Conservation (phyloP, 2,113 vertebrate species). For the Fukomys damarensis region DNA sequence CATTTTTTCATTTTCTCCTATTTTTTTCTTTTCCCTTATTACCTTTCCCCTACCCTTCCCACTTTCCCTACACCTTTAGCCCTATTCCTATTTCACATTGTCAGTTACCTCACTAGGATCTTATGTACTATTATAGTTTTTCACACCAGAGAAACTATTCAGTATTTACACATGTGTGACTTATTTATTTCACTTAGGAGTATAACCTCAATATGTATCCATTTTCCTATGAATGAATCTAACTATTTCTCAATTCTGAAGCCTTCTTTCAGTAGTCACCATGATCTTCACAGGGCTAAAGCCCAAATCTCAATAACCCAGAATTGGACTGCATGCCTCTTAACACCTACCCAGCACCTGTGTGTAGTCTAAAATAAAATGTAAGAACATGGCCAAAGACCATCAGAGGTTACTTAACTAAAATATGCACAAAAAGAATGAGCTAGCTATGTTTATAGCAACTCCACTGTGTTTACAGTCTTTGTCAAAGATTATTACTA, state of each 20-base stretch:
- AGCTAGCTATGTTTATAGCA: slow-evolving; percentile 69
- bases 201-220: too few relatives aligned
- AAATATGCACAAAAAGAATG: slow-evolving; percentile 60
- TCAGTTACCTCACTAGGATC: too few relatives aligned
- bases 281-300: background rate
- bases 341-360: slow-evolving; percentile 47
- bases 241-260: background rate
- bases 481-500: slow-evolving; percentile 67
- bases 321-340: background rate
- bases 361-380: slow-evolving; percentile 66
- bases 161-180: too few relatives aligned
- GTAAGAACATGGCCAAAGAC: slow-evolving; percentile 48
- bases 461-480: slow-evolving; percentile 57
- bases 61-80: too few relatives aligned
- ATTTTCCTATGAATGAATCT: too few relatives aligned
- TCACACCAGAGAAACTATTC: too few relatives aligned
- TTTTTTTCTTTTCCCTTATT: too few relatives aligned
- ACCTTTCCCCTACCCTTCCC: too few relatives aligned
- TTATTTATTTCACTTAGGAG: too few relatives aligned
- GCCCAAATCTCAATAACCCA: background rate
- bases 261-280: slow-evolving; percentile 16
- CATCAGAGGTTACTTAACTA: slow-evolving; percentile 64
- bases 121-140: too few relatives aligned
- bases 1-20: too few relatives aligned
- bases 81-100: too few relatives aligned